These are phyloP conservation scores for Drosophila ogumai DNA, from an alignment of 1,140 invertebrate species.

Conservation along the genomic window DNA sequence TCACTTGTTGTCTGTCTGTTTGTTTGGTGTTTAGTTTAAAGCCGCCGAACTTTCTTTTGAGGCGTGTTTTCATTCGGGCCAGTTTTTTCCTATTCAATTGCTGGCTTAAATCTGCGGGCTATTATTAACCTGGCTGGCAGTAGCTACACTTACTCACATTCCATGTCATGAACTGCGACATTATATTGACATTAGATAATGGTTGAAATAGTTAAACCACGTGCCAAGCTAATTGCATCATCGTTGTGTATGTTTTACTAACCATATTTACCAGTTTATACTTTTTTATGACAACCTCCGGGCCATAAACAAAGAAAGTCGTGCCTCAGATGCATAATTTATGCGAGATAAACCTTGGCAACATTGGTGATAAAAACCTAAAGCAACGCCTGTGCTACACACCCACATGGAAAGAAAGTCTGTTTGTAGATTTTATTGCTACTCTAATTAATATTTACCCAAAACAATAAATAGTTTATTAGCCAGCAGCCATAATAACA, in stretches of 20 bases:
- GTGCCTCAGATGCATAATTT: slow-evolving; percentile 42
- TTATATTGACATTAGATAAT: slow-evolving; percentile 71
- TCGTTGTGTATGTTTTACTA: slow-evolving; percentile 1
- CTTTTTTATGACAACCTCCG: slow-evolving; percentile 31
- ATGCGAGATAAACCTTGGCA: slow-evolving; percentile 8
- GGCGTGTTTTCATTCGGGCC: slow-evolving; percentile 52
- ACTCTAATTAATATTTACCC: slow-evolving; percentile 30
- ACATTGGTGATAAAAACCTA: slow-evolving; percentile 28
- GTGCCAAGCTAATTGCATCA: slow-evolving; percentile 55
- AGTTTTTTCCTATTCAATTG: slow-evolving; percentile 41
- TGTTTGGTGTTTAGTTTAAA: slow-evolving; percentile 31
- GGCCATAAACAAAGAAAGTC: slow-evolving; percentile 35
- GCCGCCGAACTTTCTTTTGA: slow-evolving; percentile 69
- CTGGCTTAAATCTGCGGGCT: slow-evolving; percentile 21
- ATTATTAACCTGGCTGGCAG: slow-evolving; percentile 55
- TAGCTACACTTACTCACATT: slow-evolving; percentile 23
- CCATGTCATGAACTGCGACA: slow-evolving; percentile 70
- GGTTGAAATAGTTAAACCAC: slow-evolving; percentile 24
- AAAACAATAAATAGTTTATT: slow-evolving; percentile 28
- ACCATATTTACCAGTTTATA: slow-evolving; percentile 27
- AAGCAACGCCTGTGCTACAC: slow-evolving; percentile 17
- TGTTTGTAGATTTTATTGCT: slow-evolving; percentile 9
- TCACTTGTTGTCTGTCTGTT: slow-evolving; percentile 41
- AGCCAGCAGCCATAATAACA: slow-evolving; percentile 5
- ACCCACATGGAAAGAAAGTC: slow-evolving; percentile 35